Conservation (phyloP, 2,797 vertebrate genomes). For the Labeo calbasu region DNA sequence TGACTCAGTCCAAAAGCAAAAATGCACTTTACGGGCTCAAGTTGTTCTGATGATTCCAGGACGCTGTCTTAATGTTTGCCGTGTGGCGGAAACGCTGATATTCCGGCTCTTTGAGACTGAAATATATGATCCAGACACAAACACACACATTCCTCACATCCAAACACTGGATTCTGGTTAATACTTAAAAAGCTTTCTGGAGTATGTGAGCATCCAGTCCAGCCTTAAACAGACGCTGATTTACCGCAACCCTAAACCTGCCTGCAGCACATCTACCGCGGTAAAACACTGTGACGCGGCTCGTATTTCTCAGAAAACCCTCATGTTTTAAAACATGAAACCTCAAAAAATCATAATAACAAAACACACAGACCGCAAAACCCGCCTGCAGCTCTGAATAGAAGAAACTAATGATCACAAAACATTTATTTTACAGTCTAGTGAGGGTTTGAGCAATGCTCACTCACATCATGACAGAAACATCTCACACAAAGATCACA, state of each 20-base stretch:
- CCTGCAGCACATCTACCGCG: constrained; percentile 66
- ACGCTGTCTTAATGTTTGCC: neutral
- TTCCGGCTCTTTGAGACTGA: constrained; percentile 10
- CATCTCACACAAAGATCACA: neutral
- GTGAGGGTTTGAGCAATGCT: neutral
- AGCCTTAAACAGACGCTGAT: constrained; percentile 71
- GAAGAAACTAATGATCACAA: neutral
- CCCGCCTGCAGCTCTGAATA: neutral
- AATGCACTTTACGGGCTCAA: constrained; percentile 27
- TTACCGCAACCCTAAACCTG: constrained; percentile 72
- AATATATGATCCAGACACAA: constrained; percentile 65
- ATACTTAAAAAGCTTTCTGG: constrained; percentile 73
- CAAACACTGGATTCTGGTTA: constrained; percentile 26
- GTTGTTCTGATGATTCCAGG: constrained; percentile 19
- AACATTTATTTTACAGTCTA: neutral
- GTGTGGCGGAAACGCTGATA: constrained; percentile 5
- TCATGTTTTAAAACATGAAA: constrained; percentile 22
- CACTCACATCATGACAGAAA: neutral
- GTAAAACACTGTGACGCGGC: constrained; percentile 70
- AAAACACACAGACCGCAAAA: neutral
- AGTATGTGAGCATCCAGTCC: constrained; percentile 47
- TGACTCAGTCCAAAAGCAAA: constrained; percentile 1
- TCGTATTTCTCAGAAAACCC: constrained; percentile 58
- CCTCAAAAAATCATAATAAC: neutral
- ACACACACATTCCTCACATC: constrained; percentile 33